phyloP scores from a whole-genome alignment of 2,797 vertebrate species.

The Jordanella pulchra region DNA sequence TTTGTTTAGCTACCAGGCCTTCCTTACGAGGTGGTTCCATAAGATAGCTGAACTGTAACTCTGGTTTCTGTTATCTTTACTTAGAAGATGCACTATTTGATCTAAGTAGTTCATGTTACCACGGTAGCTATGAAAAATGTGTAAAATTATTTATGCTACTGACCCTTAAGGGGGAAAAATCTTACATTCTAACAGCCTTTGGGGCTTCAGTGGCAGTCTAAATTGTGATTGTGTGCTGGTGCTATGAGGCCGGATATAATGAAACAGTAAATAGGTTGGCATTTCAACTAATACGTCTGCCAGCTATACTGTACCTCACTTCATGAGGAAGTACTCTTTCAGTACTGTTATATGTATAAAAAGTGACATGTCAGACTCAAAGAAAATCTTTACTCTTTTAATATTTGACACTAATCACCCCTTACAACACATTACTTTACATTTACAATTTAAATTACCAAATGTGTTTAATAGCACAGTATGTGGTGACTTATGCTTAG shows the following conservation, averaged over 20 bases:
- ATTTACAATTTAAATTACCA: conserved; percentile 5
- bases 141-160: neutral
- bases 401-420: conserved; percentile 13
- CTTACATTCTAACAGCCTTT: neutral
- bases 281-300: conserved; percentile 36
- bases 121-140: neutral
- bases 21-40: neutral
- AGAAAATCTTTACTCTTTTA: conserved; percentile 7
- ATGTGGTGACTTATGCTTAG: neutral
- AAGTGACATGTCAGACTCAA: conserved; percentile 27
- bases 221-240: conserved; percentile 18
- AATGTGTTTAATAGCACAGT: neutral
- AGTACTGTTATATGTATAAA: conserved; percentile 24
- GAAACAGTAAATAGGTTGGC: conserved; percentile 33
- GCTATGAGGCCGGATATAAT: conserved; percentile 15
- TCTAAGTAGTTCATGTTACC: neutral
- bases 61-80: neutral
- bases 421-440: neutral
- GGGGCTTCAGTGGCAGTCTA: conserved; percentile 16
- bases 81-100: neutral
- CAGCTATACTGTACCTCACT: conserved; percentile 34
- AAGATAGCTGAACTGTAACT: neutral
- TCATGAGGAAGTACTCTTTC: conserved; percentile 49
- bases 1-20: neutral
- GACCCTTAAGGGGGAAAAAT: too few species aligned